phyloP scores from a whole-genome alignment of 2,113 vertebrate genomes.

The Hippocampus mohnikei region DNA sequence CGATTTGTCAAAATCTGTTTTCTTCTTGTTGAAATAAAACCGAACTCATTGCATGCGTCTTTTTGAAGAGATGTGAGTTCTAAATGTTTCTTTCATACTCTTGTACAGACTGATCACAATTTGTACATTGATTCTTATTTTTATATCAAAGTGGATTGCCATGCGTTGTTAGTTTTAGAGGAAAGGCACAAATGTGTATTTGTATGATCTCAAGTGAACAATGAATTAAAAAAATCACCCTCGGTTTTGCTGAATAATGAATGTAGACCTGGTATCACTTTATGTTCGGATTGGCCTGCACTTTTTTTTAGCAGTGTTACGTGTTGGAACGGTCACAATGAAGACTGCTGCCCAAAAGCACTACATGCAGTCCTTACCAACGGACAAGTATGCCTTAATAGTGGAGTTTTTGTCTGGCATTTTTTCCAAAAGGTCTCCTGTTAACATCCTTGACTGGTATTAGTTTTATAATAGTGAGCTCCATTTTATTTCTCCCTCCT shows the following conservation, averaged over 20 bases:
- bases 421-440: background rate
- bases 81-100: slow-evolving; percentile 48
- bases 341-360: background rate
- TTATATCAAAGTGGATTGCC: slow-evolving; percentile 25
- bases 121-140: slow-evolving; percentile 43
- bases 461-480: slow-evolving; percentile 12
- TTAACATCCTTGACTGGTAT: slow-evolving; percentile 14
- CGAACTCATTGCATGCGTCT: slow-evolving; percentile 26
- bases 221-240: slow-evolving; percentile 13
- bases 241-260: slow-evolving; percentile 21
- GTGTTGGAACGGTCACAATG: background rate
- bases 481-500: slow-evolving; percentile 20
- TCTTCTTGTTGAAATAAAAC: slow-evolving; percentile 23
- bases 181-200: slow-evolving; percentile 17
- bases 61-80: slow-evolving; percentile 35
- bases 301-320: slow-evolving; percentile 1
- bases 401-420: slow-evolving; percentile 6
- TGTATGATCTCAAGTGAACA: slow-evolving; percentile 13
- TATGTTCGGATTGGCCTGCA: background rate
- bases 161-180: slow-evolving; percentile 17
- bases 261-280: slow-evolving; percentile 16
- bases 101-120: slow-evolving; percentile 45
- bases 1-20: slow-evolving; percentile 11
- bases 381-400: background rate
- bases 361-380: background rate